phyloP scores from a whole-genome alignment of 37 sponge, comb jelly and placozoan species.

The Halisarca cf. caerulea region DNA sequence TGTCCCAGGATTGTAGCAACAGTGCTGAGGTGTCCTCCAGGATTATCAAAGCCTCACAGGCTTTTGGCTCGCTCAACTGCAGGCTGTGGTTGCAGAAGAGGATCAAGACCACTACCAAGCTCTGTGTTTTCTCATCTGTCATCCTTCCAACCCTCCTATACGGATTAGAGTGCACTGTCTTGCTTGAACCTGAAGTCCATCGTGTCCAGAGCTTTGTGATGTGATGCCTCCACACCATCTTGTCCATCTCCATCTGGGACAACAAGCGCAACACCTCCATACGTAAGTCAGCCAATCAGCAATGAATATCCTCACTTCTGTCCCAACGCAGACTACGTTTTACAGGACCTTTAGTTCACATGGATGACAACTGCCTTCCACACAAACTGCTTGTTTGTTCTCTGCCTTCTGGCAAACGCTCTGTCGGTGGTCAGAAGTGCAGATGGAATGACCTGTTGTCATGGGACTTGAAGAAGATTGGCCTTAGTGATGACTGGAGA shows the following conservation, averaged over 20 bases:
- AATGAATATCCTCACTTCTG: slow-evolving; percentile 1
- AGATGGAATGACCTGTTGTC: slow-evolving; percentile 18
- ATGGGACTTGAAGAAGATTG: slow-evolving; percentile 4
- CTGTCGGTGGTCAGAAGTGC: slow-evolving; percentile 21
- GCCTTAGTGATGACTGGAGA: slow-evolving; percentile 5
- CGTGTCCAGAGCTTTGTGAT: slow-evolving; percentile 12
- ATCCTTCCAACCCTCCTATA: slow-evolving; percentile 14
- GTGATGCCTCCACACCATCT: slow-evolving; percentile 1
- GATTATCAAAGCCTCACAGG: slow-evolving; percentile 16
- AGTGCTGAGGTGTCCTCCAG: slow-evolving; percentile 9
- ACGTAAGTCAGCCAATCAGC: slow-evolving; percentile 23
- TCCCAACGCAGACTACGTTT: slow-evolving; percentile 22
- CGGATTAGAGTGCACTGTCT: slow-evolving; percentile 1
- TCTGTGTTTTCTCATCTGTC: not conserved
- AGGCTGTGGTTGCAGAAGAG: slow-evolving; percentile 1
- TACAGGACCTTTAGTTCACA: not conserved
- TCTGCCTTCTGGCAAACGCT: slow-evolving; percentile 20
- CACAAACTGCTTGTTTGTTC: slow-evolving; percentile 10
- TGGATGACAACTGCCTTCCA: slow-evolving; percentile 6
- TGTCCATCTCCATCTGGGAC: slow-evolving; percentile 22
- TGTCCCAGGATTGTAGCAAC: slow-evolving; percentile 10
- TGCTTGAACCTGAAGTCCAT: slow-evolving; percentile 6
- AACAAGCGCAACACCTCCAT: slow-evolving; percentile 20
- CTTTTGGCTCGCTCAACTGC: not conserved
- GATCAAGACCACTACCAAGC: slow-evolving; percentile 10